A percentile compares a stretch with the other conserved stretches of the same genome.
Evolutionary conservation across 2,113 vertebrate species (phyloP).

Genomic region (Hemichromis elongatus): DNA sequence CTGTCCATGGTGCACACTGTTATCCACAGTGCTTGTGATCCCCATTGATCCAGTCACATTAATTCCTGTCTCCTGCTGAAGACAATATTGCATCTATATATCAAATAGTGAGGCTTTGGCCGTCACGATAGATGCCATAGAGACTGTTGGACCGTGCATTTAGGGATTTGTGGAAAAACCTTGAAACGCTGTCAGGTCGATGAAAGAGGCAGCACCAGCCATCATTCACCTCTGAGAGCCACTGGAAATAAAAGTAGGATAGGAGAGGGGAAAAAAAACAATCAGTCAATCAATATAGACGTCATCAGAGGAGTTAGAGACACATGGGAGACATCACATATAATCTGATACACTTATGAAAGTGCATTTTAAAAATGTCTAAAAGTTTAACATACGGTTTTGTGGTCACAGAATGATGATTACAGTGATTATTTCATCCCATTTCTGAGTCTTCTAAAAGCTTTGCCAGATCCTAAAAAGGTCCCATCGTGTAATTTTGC

Average conservation of each 20-base stretch:
- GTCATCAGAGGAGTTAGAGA: background rate
- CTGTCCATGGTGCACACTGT: background rate
- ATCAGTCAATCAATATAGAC: slow-evolving; percentile 31
- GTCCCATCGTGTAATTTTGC: background rate
- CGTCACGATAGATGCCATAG: slow-evolving; percentile 13
- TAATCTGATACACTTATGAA: background rate
- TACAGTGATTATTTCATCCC: background rate
- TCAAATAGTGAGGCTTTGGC: slow-evolving; percentile 27
- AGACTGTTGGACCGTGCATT: background rate
- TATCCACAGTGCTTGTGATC: slow-evolving; percentile 29
- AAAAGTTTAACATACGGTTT: background rate
- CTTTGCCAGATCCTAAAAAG: background rate
- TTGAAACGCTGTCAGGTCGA: slow-evolving; percentile 45
- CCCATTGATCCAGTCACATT: slow-evolving; percentile 36
- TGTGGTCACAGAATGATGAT: background rate
- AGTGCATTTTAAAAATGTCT: background rate
- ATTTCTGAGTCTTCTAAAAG: background rate
- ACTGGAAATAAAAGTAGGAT: background rate
- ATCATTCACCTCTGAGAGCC: slow-evolving; percentile 33
- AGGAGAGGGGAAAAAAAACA: background rate
- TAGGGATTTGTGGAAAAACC: slow-evolving; percentile 40
- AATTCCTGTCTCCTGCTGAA: slow-evolving; percentile 35
- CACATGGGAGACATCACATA: background rate
- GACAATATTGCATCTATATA: slow-evolving; percentile 34
- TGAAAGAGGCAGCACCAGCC: slow-evolving; percentile 19